These are phyloP conservation scores for Nephrotoma flavescens DNA, from an alignment of 2,888 invertebrate genomes.

Conservation along the genomic window DNA sequence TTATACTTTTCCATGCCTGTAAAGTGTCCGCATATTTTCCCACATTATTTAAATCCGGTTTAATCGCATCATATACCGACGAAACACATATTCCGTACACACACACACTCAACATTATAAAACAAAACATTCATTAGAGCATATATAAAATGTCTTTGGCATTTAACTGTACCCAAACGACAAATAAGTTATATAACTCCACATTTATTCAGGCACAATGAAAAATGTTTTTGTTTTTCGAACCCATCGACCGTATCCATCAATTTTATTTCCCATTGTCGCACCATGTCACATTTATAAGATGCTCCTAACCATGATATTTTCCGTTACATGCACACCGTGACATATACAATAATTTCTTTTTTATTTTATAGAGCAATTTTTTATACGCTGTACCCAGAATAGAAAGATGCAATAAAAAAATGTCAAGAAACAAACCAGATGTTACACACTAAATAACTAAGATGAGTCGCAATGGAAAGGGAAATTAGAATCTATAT, in stretches of 20 bases:
- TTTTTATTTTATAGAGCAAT: neutral
- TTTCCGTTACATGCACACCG: neutral
- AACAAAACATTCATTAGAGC: neutral
- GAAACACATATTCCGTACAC: neutral
- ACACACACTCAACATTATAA: too few species aligned
- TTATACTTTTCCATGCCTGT: too few species aligned
- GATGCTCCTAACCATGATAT: neutral
- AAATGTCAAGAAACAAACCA: neutral
- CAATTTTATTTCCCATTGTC: neutral
- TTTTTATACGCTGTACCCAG: neutral
- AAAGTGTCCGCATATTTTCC: neutral
- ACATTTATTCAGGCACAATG: neutral
- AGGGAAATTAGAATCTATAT: neutral
- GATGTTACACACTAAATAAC: neutral
- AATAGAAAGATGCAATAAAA: neutral
- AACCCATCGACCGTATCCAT: neutral
- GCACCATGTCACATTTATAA: neutral
- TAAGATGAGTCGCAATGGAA: neutral
- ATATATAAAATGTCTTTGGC: neutral
- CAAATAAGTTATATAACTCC: neutral
- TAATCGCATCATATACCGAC: neutral
- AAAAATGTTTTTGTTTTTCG: neutral
- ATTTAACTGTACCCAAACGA: neutral
- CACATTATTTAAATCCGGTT: neutral
- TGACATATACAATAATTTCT: neutral